Evolutionary conservation across 2,113 vertebrate species (phyloP).

Genomic region (Dunckerocampus dactyliophorus): DNA sequence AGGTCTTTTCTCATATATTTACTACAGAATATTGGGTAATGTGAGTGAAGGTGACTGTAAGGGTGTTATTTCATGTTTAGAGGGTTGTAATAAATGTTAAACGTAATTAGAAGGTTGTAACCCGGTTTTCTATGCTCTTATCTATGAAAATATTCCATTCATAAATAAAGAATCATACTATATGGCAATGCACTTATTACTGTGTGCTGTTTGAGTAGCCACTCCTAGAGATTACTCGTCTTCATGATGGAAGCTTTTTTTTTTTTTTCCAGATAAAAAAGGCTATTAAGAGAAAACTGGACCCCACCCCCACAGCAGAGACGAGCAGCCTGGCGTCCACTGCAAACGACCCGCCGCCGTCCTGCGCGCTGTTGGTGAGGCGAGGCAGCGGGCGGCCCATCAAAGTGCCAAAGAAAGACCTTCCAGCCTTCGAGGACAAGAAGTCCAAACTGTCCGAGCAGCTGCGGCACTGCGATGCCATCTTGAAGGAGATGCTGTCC

Average conservation of each 20-base stretch:
- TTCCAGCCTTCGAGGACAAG: slow-evolving; percentile 61
- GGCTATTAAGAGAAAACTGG: slow-evolving; percentile 83
- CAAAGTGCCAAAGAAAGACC: slow-evolving; percentile 67
- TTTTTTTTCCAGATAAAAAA: slow-evolving; percentile 70
- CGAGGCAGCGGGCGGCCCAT: slow-evolving; percentile 64
- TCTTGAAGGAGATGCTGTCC: slow-evolving; percentile 86
- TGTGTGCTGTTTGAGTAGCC: no score
- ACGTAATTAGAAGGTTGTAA: no score
- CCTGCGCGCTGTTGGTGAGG: slow-evolving; percentile 44
- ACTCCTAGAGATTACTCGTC: background rate
- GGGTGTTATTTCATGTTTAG: no score
- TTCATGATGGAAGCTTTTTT: background rate
- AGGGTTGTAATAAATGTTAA: no score
- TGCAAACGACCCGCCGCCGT: slow-evolving; percentile 44
- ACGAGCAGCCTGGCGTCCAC: slow-evolving; percentile 52
- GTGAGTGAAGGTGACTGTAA: no score
- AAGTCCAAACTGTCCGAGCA: slow-evolving; percentile 68
- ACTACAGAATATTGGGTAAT: no score
- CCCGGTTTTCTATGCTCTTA: no score
- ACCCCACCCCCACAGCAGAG: slow-evolving; percentile 63
- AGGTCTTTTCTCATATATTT: no score
- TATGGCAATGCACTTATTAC: no score
- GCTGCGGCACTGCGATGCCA: slow-evolving; percentile 75
- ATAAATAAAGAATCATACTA: no score
- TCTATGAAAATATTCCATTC: no score